phyloP scores from a whole-genome alignment of 2,113 vertebrate genomes.

The Leucopsar rothschildi region DNA sequence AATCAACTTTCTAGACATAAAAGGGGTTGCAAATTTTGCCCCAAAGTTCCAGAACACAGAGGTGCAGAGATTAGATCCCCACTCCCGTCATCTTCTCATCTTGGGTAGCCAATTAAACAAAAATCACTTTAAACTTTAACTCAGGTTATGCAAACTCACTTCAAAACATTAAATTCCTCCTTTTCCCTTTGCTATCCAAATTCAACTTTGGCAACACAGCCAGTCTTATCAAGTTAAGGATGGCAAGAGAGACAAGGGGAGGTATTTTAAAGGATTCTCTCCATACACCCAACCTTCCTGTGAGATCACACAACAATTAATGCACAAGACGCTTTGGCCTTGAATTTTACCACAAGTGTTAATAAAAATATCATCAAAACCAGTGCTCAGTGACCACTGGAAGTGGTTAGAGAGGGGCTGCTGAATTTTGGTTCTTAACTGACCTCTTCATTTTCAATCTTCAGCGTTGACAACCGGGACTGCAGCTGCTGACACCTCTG shows the following conservation, averaged over 20 bases:
- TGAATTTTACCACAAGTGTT: neutral
- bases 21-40: neutral
- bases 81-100: neutral
- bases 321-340: fast-evolving
- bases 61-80: neutral
- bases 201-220: neutral
- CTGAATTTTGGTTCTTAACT: neutral
- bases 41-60: neutral
- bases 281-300: fast-evolving
- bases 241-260: neutral
- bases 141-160: neutral
- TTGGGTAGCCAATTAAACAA: neutral
- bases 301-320: neutral
- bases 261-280: neutral
- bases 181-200: neutral
- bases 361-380: neutral
- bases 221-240: neutral
- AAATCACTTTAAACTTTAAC: neutral
- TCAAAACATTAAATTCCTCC: neutral
- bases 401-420: neutral
- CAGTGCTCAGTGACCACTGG: neutral
- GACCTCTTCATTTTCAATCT: slow-evolving; percentile 98
- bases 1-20: neutral
- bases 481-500: slow-evolving; percentile 95
- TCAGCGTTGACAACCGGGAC: slow-evolving; percentile 90